Conservation (phyloP, 2,113 vertebrate genomes). For the Aptenodytes forsteri region DNA sequence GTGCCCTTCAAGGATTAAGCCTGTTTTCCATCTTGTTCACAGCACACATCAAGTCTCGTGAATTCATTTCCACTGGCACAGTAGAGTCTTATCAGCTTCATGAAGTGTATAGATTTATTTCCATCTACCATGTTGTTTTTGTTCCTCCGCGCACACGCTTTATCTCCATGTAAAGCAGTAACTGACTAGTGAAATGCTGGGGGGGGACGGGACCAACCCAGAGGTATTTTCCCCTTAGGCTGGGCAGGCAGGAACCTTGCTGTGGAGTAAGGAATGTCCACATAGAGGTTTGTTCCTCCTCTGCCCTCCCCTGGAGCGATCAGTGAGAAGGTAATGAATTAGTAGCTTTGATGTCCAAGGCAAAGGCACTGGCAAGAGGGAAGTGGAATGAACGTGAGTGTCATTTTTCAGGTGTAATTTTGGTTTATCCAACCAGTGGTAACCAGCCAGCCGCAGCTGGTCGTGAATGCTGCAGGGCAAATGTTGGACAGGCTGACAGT, state of each 20-base stretch:
- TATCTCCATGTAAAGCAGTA: neutral
- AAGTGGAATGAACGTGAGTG: neutral
- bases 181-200: neutral
- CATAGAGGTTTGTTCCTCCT: neutral
- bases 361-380: too few relatives aligned
- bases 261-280: neutral
- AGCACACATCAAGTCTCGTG: neutral
- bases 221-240: neutral
- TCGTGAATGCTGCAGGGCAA: neutral
- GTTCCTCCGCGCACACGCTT: neutral
- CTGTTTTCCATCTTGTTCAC: neutral
- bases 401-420: neutral
- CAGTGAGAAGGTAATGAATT: neutral
- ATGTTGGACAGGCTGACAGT: rapidly evolving
- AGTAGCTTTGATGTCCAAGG: neutral
- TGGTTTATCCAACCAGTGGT: neutral
- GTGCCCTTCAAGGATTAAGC: neutral
- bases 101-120: neutral
- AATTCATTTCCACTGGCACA: neutral
- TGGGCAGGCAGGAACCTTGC: neutral
- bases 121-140: neutral
- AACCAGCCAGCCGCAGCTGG: neutral
- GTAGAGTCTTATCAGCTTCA: neutral
- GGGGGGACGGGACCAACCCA: neutral
- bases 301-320: rapidly evolving